Conservation (phyloP, 2,113 vertebrate species). For the Ctenodactylus gundi region DNA sequence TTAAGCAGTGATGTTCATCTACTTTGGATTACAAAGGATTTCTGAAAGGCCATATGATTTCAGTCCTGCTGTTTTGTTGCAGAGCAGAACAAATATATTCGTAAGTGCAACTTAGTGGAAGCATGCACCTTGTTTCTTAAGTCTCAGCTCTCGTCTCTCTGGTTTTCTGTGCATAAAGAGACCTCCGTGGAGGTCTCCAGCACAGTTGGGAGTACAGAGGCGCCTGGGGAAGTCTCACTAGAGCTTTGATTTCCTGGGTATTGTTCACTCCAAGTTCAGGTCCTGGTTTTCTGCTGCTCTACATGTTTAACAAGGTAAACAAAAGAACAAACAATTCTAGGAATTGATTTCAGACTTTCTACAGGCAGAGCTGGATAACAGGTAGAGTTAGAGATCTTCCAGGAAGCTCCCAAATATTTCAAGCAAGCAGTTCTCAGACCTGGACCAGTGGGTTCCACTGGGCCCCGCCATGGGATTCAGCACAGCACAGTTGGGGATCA, state of each 20-base stretch:
- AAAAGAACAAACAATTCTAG: too few relatives aligned
- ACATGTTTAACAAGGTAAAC: not conserved
- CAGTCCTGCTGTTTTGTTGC: not conserved
- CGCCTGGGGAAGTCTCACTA: not conserved
- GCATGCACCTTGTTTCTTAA: not conserved
- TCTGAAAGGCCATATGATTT: not conserved
- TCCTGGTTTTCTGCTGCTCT: not conserved
- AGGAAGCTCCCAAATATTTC: not conserved
- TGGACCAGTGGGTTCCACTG: not conserved
- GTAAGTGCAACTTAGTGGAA: not conserved
- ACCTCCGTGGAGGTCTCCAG: not conserved
- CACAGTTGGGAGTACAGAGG: not conserved
- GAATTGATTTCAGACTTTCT: not conserved
- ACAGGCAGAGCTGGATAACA: not conserved
- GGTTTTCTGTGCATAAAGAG: not conserved
- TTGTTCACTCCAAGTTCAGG: not conserved
- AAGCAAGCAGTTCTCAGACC: not conserved
- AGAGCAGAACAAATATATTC: too few relatives aligned
- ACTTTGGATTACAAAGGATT: not conserved
- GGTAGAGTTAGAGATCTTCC: not conserved
- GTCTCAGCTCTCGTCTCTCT: not conserved
- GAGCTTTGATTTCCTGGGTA: not conserved
- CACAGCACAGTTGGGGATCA: not conserved
- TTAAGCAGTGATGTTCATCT: not conserved
- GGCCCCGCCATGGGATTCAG: not conserved